Percentiles rank a stretch among this genome's conserved stretches.
phyloP scores from a whole-genome alignment of 2,888 invertebrate species.

The Frankliniella intonsa region DNA sequence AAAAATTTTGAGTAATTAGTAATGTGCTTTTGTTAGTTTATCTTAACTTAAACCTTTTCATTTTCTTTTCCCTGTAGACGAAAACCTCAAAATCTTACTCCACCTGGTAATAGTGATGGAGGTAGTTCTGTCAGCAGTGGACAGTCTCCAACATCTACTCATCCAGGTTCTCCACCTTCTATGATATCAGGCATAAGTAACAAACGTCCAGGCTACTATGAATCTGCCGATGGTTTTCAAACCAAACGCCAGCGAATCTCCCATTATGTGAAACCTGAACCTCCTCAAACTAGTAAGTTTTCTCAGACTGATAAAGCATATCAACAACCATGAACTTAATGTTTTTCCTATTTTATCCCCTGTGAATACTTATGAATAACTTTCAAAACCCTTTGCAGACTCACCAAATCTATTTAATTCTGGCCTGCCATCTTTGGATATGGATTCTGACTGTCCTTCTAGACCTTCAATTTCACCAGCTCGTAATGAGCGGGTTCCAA shows the following conservation, averaged over 20 bases:
- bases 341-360: not conserved
- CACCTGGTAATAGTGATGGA: slow-evolving; percentile 79
- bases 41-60: slow-evolving; percentile 24
- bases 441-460: not conserved
- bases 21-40: not conserved
- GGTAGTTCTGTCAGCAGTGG: slow-evolving; percentile 68
- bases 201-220: slow-evolving; percentile 60
- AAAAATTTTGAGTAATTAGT: slow-evolving; percentile 28
- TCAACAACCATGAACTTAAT: not conserved
- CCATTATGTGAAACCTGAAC: slow-evolving; percentile 62
- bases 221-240: slow-evolving; percentile 55
- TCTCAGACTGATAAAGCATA: not conserved
- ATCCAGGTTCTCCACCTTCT: slow-evolving; percentile 63
- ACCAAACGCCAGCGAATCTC: slow-evolving; percentile 83
- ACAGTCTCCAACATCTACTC: slow-evolving; percentile 71
- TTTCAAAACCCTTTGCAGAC: not conserved
- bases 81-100: slow-evolving; percentile 86
- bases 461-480: not conserved
- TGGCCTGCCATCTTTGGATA: not conserved
- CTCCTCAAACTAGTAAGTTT: slow-evolving; percentile 18
- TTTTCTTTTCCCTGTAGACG: slow-evolving; percentile 54
- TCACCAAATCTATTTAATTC: slow-evolving; percentile 5
- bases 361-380: not conserved
- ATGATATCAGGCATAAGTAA: slow-evolving; percentile 48
- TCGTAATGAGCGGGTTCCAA: slow-evolving; percentile 17